Evolutionary conservation across 2,888 invertebrate genomes (phyloP).

Genomic region (Andricus quercusramuli): DNA sequence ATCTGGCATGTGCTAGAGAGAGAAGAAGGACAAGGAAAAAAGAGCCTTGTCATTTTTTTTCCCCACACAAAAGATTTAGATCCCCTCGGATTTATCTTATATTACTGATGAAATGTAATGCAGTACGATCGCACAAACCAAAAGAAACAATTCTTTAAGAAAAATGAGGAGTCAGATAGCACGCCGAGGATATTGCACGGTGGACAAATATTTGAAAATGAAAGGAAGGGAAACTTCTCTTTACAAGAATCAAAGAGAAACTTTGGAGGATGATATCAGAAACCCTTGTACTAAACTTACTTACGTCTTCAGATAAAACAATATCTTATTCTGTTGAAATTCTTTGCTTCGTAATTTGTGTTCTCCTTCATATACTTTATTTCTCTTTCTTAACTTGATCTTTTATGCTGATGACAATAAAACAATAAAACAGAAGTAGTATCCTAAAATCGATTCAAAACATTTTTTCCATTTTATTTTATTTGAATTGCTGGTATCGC

Average conservation of each 20-base stretch:
- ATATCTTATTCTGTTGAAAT: not conserved
- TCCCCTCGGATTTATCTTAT: slow-evolving; percentile 51
- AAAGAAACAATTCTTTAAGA: slow-evolving; percentile 13
- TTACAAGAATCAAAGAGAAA: no score
- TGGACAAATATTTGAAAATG: not conserved
- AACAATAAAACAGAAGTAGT: slow-evolving; percentile 6
- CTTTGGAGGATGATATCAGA: no score
- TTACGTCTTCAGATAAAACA: no score
- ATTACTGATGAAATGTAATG: slow-evolving; percentile 40
- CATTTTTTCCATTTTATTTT: slow-evolving; percentile 14
- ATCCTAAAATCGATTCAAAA: slow-evolving; percentile 18
- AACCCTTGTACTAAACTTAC: no score
- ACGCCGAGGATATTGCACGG: not conserved
- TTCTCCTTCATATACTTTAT: not conserved
- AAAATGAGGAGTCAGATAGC: not conserved
- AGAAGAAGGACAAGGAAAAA: slow-evolving; percentile 9
- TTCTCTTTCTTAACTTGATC: not conserved
- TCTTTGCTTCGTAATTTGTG: not conserved
- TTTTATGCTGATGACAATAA: not conserved
- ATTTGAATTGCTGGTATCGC: slow-evolving; percentile 20
- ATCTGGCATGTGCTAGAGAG: slow-evolving; percentile 37
- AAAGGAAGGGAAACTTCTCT: not conserved
- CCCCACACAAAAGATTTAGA: slow-evolving; percentile 45
- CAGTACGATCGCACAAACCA: slow-evolving; percentile 3
- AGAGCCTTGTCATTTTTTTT: slow-evolving; percentile 41